Evolutionary conservation across 1,140 invertebrate species (phyloP).

Genomic region (Scaptomyza graminum): DNA sequence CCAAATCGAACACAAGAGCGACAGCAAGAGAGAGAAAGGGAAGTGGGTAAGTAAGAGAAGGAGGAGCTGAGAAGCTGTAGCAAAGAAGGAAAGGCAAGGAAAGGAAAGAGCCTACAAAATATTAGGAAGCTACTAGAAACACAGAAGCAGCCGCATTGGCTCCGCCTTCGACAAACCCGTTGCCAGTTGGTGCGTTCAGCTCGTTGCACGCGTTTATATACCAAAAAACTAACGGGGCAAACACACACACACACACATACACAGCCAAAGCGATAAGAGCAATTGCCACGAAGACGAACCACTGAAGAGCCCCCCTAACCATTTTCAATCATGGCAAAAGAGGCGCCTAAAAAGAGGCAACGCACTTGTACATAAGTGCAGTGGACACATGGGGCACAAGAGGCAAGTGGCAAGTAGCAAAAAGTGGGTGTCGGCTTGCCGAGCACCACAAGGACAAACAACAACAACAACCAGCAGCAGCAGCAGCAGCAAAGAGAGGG

Average conservation of each 20-base stretch:
- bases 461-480: not conserved
- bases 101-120: constrained; percentile 4
- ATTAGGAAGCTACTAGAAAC: not conserved
- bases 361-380: constrained; percentile 52
- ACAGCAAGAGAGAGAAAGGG: too few species aligned
- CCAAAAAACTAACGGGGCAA: constrained; percentile 72
- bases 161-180: constrained; percentile 62
- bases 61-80: constrained; percentile 4
- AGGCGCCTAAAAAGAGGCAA: constrained; percentile 76
- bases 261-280: constrained; percentile 39
- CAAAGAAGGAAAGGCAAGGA: not conserved
- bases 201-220: constrained; percentile 66
- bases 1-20: constrained; percentile 40
- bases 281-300: constrained; percentile 62
- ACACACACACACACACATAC: constrained; percentile 2
- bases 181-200: constrained; percentile 64
- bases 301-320: constrained; percentile 8
- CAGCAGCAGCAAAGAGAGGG: not conserved
- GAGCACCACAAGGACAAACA: constrained; percentile 11
- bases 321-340: constrained; percentile 7
- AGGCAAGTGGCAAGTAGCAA: constrained; percentile 4
- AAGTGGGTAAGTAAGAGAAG: not conserved
- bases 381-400: not conserved
- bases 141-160: constrained; percentile 40
- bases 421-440: constrained; percentile 43